phyloP scores from a whole-genome alignment of 2,113 vertebrate genomes.

The Dicaeum eximium region DNA sequence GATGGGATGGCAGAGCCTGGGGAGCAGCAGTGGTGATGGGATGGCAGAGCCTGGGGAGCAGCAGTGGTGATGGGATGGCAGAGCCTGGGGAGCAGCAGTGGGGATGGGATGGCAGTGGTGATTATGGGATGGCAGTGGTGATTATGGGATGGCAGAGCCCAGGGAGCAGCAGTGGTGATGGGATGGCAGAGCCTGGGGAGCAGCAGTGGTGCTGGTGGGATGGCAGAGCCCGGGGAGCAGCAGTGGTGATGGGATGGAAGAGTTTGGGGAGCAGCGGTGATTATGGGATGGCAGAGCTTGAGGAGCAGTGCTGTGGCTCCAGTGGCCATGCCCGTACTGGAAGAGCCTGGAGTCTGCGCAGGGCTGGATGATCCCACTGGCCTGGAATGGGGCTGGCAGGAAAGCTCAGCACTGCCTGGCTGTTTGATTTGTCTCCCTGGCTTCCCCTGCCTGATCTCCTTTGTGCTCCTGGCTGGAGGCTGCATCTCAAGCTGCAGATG shows the following conservation, averaged over 20 bases:
- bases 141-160: neutral
- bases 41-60: neutral
- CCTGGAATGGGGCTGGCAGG: neutral
- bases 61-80: neutral
- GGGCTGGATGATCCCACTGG: neutral
- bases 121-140: no score
- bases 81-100: accelerated
- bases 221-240: neutral
- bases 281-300: neutral
- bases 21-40: neutral
- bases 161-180: accelerated
- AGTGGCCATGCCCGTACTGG: accelerated
- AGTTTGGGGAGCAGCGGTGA: accelerated
- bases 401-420: neutral
- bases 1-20: neutral
- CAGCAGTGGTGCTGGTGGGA: accelerated
- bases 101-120: no score
- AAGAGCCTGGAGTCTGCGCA: accelerated
- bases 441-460: neutral
- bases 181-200: neutral
- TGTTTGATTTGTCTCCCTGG: conserved; percentile 9
- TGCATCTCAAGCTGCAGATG: neutral
- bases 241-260: accelerated
- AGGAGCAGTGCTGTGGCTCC: neutral
- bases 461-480: neutral